Conservation (phyloP, 2,888 invertebrate genomes). For the Allacma fusca region DNA sequence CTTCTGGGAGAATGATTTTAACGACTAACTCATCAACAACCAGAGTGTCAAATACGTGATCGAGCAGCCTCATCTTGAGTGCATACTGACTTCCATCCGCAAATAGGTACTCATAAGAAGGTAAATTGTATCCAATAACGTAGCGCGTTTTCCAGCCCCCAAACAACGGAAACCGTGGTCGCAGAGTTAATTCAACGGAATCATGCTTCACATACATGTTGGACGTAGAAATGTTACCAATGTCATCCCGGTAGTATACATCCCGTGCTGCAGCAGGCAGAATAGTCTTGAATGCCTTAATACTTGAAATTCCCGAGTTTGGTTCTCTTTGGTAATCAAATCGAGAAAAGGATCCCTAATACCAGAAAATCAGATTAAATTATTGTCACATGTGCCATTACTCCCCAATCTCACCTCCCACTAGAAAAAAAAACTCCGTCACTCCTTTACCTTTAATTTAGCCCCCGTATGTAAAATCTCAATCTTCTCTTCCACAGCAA, state of each 20-base stretch:
- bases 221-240: conserved; percentile 98
- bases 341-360: conserved; percentile 89
- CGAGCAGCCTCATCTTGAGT: conserved; percentile 91
- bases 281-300: conserved; percentile 84
- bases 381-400: background rate
- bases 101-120: conserved; percentile 94
- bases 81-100: conserved; percentile 75
- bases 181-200: conserved; percentile 92
- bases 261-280: conserved; percentile 86
- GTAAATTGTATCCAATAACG: conserved; percentile 94
- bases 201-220: conserved; percentile 87
- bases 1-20: conserved; percentile 93
- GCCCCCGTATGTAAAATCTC: conserved; percentile 94
- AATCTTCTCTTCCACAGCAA: conserved; percentile 94
- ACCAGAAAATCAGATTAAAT: background rate
- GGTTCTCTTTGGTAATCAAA: conserved; percentile 96
- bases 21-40: conserved; percentile 87
- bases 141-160: conserved; percentile 99
- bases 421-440: background rate
- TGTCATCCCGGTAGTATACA: conserved; percentile 97
- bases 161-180: conserved; percentile 96
- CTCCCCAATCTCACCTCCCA: background rate
- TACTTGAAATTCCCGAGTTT: conserved; percentile 84
- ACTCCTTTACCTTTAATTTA: conserved; percentile 72
- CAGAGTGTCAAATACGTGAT: conserved; percentile 97